These are phyloP conservation scores for Timandra comae DNA, from an alignment of 2,888 invertebrate species.

Conservation along the genomic window DNA sequence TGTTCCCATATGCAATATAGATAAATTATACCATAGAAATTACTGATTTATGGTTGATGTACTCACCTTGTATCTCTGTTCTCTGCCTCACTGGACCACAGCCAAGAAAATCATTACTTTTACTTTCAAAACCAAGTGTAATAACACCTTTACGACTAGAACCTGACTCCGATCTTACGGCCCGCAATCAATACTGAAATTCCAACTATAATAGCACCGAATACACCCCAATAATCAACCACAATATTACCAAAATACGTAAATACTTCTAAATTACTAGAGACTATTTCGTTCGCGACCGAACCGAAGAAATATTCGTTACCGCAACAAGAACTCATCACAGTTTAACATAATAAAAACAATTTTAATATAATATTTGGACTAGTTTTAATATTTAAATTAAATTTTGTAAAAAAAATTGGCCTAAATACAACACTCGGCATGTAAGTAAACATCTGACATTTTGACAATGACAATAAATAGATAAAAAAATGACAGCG, in stretches of 20 bases:
- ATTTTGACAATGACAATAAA: constrained; percentile 33
- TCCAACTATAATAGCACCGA: constrained; percentile 39
- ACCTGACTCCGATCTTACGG: constrained; percentile 30
- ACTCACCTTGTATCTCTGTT: constrained; percentile 37
- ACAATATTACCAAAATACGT: constrained; percentile 44
- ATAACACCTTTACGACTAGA: constrained; percentile 22
- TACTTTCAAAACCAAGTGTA: constrained; percentile 32
- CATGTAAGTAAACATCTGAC: constrained; percentile 55
- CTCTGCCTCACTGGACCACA: constrained; percentile 29
- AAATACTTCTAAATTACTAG: constrained; percentile 49
- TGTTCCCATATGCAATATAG: too few species aligned
- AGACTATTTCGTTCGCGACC: constrained; percentile 55
- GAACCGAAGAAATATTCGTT: constrained; percentile 62
- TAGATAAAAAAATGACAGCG: constrained; percentile 1
- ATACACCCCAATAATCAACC: constrained; percentile 36
- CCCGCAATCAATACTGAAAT: constrained; percentile 28
- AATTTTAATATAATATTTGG: constrained; percentile 15
- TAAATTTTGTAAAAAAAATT: constrained; percentile 35
- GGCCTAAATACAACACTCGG: constrained; percentile 44
- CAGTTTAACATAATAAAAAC: constrained; percentile 32
- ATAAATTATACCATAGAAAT: too few species aligned
- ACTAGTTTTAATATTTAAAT: constrained; percentile 21
- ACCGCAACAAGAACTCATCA: constrained; percentile 71
- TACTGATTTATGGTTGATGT: too few species aligned
- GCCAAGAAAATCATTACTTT: constrained; percentile 37